These are phyloP conservation scores for Molossus molossus DNA, from an alignment of 2,797 vertebrate genomes.

Conservation along the genomic window DNA sequence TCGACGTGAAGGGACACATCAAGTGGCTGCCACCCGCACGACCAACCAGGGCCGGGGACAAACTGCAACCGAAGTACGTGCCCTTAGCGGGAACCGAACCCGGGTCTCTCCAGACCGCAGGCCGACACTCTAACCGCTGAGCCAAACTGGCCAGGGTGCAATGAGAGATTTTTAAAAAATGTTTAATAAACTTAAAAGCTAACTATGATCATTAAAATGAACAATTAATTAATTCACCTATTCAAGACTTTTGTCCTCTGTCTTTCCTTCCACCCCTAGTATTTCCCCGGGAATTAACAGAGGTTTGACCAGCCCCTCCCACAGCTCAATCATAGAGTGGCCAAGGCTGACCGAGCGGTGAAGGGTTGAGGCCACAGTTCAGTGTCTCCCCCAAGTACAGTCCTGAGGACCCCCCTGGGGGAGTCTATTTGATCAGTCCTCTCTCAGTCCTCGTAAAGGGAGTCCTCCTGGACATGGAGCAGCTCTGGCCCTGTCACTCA, in stretches of 20 bases:
- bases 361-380: not conserved
- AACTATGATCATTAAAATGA: not conserved
- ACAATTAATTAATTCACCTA: not conserved
- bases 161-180: not conserved
- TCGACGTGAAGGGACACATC: too few species aligned
- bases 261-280: not conserved
- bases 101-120: too few species aligned
- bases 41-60: too few species aligned
- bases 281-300: not conserved
- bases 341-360: not conserved
- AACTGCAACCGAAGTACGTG: too few species aligned
- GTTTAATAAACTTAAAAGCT: not conserved
- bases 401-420: not conserved
- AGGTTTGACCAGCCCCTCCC: not conserved
- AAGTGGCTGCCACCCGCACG: too few species aligned
- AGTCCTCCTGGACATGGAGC: not conserved
- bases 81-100: too few species aligned
- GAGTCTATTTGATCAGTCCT: not conserved
- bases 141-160: too few species aligned
- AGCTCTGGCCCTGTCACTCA: not conserved
- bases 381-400: too few species aligned
- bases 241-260: not conserved
- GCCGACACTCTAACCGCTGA: too few species aligned
- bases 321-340: not conserved
- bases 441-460: not conserved